phyloP scores from a whole-genome alignment of 1,140 invertebrate genomes.

The Dendrolimus punctatus region DNA sequence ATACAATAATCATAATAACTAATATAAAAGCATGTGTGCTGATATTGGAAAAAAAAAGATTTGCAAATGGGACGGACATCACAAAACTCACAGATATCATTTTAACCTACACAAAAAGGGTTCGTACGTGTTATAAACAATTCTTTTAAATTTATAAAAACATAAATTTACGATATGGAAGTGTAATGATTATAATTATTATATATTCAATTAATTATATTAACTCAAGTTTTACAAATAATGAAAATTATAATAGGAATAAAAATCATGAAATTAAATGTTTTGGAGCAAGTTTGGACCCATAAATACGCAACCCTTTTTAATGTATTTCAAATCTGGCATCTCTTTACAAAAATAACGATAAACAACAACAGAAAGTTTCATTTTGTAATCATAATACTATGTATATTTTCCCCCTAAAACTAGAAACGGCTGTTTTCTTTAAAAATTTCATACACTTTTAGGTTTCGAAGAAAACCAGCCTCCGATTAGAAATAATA shows the following conservation, averaged over 20 bases:
- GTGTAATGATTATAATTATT: no score
- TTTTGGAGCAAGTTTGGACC: no score
- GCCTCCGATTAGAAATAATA: slow-evolving; percentile 34
- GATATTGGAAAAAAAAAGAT: slow-evolving; percentile 16
- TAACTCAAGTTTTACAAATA: no score
- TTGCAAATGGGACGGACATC: slow-evolving; percentile 20
- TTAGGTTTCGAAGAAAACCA: slow-evolving; percentile 26
- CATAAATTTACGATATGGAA: no score
- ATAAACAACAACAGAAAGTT: slow-evolving; percentile 21
- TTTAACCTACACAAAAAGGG: slow-evolving; percentile 7
- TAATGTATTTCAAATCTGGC: background rate
- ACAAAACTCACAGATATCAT: slow-evolving; percentile 2
- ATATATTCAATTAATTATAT: no score
- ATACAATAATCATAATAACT: no score
- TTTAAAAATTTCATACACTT: slow-evolving; percentile 15
- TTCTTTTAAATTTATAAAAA: no score
- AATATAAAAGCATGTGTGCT: slow-evolving; percentile 19
- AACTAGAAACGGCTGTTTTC: slow-evolving; percentile 19
- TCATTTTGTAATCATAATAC: slow-evolving; percentile 13
- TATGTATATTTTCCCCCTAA: slow-evolving; percentile 13
- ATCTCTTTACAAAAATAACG: background rate
- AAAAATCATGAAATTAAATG: no score
- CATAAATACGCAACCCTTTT: slow-evolving; percentile 1
- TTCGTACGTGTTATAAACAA: slow-evolving; percentile 4
- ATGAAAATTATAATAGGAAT: no score